phyloP scores from a whole-genome alignment of 2,797 vertebrate species.

The Australoheros facetus region DNA sequence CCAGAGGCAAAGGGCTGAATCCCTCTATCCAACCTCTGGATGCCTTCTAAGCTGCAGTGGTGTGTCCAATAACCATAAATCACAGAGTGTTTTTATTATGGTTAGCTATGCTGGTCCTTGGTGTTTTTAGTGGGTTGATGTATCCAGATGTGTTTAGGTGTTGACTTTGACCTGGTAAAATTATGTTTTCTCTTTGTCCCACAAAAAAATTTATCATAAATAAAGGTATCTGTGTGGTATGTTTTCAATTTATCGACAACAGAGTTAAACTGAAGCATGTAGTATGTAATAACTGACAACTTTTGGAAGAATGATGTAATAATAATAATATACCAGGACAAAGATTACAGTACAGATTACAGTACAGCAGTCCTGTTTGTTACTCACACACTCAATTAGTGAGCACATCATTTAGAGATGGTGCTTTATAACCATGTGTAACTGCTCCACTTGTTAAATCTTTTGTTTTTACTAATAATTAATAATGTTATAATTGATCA shows the following conservation, averaged over 20 bases:
- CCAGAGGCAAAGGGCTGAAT: conserved; percentile 27
- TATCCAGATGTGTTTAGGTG: conserved; percentile 69
- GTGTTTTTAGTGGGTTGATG: conserved; percentile 58
- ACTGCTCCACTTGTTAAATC: conserved; percentile 6
- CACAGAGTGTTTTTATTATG: conserved; percentile 57
- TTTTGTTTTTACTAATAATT: not conserved
- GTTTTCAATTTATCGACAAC: conserved; percentile 48
- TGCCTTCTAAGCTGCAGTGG: conserved; percentile 26
- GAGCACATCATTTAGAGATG: conserved; percentile 40
- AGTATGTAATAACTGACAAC: conserved; percentile 25
- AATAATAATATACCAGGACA: conserved; percentile 1
- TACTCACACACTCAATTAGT: conserved; percentile 33
- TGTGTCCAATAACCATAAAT: conserved; percentile 53
- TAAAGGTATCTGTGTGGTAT: conserved; percentile 14
- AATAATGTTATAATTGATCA: not conserved
- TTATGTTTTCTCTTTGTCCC: conserved; percentile 36
- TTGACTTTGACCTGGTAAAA: conserved; percentile 55
- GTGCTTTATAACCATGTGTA: not conserved
- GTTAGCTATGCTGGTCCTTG: conserved; percentile 43
- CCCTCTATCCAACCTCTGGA: conserved; percentile 33
- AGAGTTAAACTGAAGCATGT: conserved; percentile 36
- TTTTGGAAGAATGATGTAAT: conserved; percentile 12
- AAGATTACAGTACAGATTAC: conserved; percentile 16
- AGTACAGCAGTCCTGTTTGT: conserved; percentile 20
- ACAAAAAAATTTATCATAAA: not conserved